Evolutionary conservation across 2,113 vertebrate species (phyloP).

Genomic region (Trichomycterus rosablanca): DNA sequence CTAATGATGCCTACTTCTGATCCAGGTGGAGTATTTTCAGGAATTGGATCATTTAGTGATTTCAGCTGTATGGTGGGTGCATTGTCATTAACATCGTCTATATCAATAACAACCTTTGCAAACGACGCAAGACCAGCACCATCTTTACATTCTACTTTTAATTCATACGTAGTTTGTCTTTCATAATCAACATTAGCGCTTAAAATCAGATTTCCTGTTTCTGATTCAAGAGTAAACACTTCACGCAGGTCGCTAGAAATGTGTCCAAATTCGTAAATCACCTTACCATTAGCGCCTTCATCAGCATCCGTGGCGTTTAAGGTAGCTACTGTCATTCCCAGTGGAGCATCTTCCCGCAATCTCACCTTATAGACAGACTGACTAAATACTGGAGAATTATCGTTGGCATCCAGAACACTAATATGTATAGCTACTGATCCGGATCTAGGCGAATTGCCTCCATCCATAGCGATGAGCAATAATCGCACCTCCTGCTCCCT

Average conservation of each 20-base stretch:
- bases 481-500: constrained; percentile 52
- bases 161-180: constrained; percentile 54
- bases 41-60: constrained; percentile 53
- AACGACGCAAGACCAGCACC: constrained; percentile 56
- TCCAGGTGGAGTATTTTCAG: constrained; percentile 52
- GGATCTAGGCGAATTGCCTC: constrained; percentile 57
- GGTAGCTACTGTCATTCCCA: constrained; percentile 4
- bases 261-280: constrained; percentile 25
- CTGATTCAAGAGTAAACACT: constrained; percentile 56
- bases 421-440: constrained; percentile 41
- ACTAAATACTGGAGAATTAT: constrained; percentile 31
- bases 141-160: constrained; percentile 68
- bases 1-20: constrained; percentile 66
- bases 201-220: constrained; percentile 62
- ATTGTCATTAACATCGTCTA: constrained; percentile 69
- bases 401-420: constrained; percentile 29
- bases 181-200: constrained; percentile 66
- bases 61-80: constrained; percentile 57
- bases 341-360: constrained; percentile 12
- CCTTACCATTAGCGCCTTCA: constrained; percentile 38
- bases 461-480: constrained; percentile 58
- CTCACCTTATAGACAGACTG: constrained; percentile 26
- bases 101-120: constrained; percentile 58
- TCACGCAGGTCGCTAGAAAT: constrained; percentile 7
- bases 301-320: constrained; percentile 23